Base-by-base conservation (phyloP, 1,140 invertebrate genomes). In the Caerostris extrusa region DNA sequence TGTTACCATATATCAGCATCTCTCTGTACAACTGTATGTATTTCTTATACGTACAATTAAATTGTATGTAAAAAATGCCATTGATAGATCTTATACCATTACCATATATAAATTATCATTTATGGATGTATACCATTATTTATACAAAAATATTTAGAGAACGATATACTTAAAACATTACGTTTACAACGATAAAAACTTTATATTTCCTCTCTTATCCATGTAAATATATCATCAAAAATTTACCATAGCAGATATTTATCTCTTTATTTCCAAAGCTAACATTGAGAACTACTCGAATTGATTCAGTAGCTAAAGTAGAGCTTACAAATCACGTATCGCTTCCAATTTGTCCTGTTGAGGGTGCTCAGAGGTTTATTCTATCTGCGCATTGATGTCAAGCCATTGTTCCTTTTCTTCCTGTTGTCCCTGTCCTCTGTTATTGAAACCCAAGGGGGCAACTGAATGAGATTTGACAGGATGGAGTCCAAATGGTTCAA, bases 371-470 rank as follows among this genome's bases (percentile, higher is more conserved):
- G 55, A 56, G 55, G 55, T 19, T 85, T 85, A 85, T 58, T 85
- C 82, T 85, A 85, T 85, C 55, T 56, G 57, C 56, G n/a, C 82
- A 85, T 85, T 85, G 14, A 85, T 85, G 82, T 85, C 82, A 85
- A 10, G 53, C 89, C 19, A 77, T 93, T 93, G 91, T 93, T 87
- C 91, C 81, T 69, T 34, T 50, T 81, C 89, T 56, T 77, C n/a
- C 56, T 61, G 71, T 81, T 81, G 60, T 55, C 64, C 64, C 17
- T 83, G 57, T 17, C 71, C 69, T 81, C n/a, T 8, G 89, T 57
- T 87, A 85, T 53, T 86, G 61, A 85, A 82, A 86, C 91, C 91
- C 91, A 93, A 69, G 91, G 64, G 91, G 91, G 55, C 53, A 86
- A 93, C 57, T 64, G 57, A 93, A 93, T 91, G n/a, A 57, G 77